Percentiles rank a stretch among this genome's conserved stretches.
These are phyloP conservation scores for Ficedula albicollis DNA, from an alignment of 2,797 vertebrate species.

Conservation along the genomic window DNA sequence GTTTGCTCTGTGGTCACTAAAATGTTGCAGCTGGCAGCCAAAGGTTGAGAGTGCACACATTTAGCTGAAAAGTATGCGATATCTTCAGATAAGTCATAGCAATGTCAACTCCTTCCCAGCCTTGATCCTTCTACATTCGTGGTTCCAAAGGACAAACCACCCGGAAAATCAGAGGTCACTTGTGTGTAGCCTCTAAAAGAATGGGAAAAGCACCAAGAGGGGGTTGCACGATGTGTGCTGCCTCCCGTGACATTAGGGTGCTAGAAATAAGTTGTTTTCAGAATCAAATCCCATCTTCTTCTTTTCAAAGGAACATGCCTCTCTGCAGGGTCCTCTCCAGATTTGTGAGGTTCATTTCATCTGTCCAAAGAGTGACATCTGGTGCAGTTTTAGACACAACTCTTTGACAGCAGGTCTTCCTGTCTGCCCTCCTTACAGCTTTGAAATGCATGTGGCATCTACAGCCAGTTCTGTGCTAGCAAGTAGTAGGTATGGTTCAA, in stretches of 20 bases:
- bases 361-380: background rate
- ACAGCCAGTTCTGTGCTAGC: background rate
- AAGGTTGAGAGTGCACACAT: background rate
- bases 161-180: background rate
- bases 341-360: background rate
- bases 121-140: rapidly evolving
- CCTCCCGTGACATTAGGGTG: background rate
- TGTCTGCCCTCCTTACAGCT: background rate
- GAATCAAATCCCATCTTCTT: background rate
- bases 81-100: background rate
- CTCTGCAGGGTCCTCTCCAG: background rate
- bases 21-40: background rate
- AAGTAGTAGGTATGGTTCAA: background rate
- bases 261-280: background rate
- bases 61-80: background rate
- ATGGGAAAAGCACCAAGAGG: background rate
- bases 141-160: background rate
- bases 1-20: background rate
- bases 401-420: background rate
- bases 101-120: background rate
- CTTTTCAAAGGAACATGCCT: background rate
- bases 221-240: rapidly evolving
- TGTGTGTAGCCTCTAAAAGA: background rate
- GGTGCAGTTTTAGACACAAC: background rate
- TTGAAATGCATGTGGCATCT: background rate